Evolutionary conservation across 2,113 vertebrate species (phyloP).

Genomic region (Piaya cayana): DNA sequence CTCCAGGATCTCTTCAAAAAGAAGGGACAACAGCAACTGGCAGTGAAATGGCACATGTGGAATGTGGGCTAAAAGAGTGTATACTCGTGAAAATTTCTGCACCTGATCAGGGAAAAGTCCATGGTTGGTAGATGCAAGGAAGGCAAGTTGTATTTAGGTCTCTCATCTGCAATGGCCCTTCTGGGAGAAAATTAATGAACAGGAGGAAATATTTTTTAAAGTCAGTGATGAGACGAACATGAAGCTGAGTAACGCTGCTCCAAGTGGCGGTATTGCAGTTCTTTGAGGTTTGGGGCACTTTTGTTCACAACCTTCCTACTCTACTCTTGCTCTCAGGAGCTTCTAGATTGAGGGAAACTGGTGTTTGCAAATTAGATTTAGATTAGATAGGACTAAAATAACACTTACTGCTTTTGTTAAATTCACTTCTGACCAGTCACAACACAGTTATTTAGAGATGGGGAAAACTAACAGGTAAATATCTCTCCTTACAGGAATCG

Average conservation of each 20-base stretch:
- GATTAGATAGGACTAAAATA: neutral
- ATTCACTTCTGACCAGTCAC: neutral
- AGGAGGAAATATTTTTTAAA: neutral
- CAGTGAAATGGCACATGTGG: neutral
- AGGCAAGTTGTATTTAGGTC: neutral
- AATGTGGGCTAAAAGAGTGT: accelerated
- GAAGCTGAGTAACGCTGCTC: neutral
- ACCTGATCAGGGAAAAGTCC: no score
- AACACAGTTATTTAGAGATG: neutral
- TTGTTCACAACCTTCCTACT: neutral
- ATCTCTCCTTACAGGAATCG: neutral
- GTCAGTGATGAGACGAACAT: accelerated
- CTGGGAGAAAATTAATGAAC: neutral
- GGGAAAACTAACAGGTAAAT: neutral
- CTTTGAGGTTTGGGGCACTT: neutral
- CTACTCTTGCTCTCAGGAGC: neutral
- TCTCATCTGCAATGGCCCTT: neutral
- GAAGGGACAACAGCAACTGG: neutral
- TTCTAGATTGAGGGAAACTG: neutral
- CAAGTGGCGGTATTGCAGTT: accelerated
- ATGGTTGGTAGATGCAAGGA: accelerated
- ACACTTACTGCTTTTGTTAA: neutral
- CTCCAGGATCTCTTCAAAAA: neutral
- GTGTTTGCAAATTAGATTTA: neutral
- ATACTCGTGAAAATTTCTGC: accelerated